Percentiles rank a stretch among this genome's conserved stretches.
phyloP scores from a whole-genome alignment of 1,140 invertebrate genomes.

The Armadillidium nasatum region DNA sequence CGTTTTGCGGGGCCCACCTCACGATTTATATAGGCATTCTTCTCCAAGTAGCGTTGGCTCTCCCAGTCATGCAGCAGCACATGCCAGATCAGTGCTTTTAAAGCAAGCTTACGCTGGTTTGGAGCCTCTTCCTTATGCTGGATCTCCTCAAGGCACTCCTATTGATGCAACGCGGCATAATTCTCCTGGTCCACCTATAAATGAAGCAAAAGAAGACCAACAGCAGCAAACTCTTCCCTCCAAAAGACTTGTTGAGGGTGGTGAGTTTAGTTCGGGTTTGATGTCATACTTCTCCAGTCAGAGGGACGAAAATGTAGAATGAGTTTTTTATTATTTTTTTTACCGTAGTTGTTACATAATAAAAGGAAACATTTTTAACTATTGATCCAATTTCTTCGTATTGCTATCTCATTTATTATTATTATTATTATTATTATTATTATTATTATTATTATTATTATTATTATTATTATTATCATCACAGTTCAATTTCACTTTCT shows the following conservation, averaged over 20 bases:
- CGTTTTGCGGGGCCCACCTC: slow-evolving; percentile 41
- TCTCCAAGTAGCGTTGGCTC: slow-evolving; percentile 34
- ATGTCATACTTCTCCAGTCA: slow-evolving; percentile 84
- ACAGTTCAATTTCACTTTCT: no score
- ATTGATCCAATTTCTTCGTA: no score
- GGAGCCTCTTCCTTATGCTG: slow-evolving; percentile 41
- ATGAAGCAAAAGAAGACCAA: slow-evolving; percentile 27
- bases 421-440: no score
- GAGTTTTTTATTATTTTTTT: slow-evolving; percentile 8
- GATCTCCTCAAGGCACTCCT: slow-evolving; percentile 32
- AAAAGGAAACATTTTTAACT: no score
- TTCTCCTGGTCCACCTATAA: slow-evolving; percentile 31
- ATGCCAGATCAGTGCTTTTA: slow-evolving; percentile 31
- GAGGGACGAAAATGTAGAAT: slow-evolving; percentile 65
- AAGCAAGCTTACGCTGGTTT: slow-evolving; percentile 41
- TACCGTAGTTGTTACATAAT: no score
- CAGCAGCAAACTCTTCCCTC: slow-evolving; percentile 13
- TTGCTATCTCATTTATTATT: no score
- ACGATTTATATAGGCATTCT: slow-evolving; percentile 40
- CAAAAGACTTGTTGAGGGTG: slow-evolving; percentile 24
- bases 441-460: no score
- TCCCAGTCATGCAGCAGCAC: slow-evolving; percentile 38
- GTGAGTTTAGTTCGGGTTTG: slow-evolving; percentile 56
- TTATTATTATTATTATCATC: no score
- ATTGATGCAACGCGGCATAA: slow-evolving; percentile 32